Evolutionary conservation across 2,888 invertebrate species (phyloP), one percentile per base, ranked within the genome.

Genomic region (Hofmannophila pseudospretella): DNA sequence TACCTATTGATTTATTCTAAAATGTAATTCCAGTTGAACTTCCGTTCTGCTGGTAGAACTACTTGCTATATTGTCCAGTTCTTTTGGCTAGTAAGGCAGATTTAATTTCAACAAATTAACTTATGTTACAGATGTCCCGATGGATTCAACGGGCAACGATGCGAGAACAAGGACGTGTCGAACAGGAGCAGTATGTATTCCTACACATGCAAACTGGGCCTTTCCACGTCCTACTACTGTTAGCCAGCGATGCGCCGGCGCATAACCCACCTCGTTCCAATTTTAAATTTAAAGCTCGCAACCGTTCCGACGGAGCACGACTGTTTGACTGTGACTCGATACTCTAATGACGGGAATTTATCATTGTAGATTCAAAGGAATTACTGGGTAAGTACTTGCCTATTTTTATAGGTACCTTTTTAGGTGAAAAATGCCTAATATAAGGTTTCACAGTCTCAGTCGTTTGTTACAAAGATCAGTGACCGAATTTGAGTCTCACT

Each of bases 141-240:
- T 74, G 93, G 93, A 68, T 94, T 91, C 90, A 91, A 90, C 72
- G 94, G 94, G 66, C 90, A 90, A 73, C 90, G 93, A 67, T 94
- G 94, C 87, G 93, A 93, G 85, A 90, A 90, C 79, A 94, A 94
- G 90, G 91, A 92, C 81, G 91, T 92, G 70, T 90, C 90, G 78
- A 90, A 90, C 74, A 78, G 80, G 71, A 90, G 92, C 89, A 93
- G 93, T 93, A 93, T 91, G 93, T 93, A 92, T 91, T 89, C 90
- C 81, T 92, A 90, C 88, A 90, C 90, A 85, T 93, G 93, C 91
- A 92, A 91, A 89, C 89, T 92, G 88, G 93, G 93, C 85, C 89
- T 92, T 72, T 92, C 90, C 70, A 91, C 90, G 81, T 91, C 91
- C 79, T 92, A 92, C 89, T 92, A 92, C 89, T 93, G 93, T 89